A percentile compares a stretch with the other conserved stretches of the same genome.
phyloP scores from a whole-genome alignment of 53 echinoderm and acorn worm genomes.

The Actinopyga echinites region DNA sequence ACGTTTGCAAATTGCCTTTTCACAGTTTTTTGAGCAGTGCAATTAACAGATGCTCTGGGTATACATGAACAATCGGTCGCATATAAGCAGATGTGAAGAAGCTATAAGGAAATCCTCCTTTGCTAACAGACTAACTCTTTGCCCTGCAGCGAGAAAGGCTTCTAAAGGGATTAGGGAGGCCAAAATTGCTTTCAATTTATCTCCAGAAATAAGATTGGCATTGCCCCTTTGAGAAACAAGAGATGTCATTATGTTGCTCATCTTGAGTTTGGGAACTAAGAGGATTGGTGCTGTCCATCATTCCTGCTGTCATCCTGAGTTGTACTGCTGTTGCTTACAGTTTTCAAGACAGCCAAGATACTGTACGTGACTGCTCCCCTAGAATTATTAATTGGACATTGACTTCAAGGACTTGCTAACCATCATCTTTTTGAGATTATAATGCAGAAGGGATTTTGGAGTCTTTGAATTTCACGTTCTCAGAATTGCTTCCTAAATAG shows the following conservation, averaged over 20 bases:
- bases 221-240: conserved; percentile 3
- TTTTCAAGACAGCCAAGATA: no score
- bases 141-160: conserved; percentile 16
- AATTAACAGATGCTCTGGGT: conserved; percentile 35
- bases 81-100: neutral
- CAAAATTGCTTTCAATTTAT: conserved; percentile 27
- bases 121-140: neutral
- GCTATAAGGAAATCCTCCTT: neutral
- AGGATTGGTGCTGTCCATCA: neutral
- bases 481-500: no score
- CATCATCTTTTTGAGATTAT: no score
- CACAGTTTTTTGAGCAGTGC: conserved; percentile 34
- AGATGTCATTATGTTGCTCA: conserved; percentile 2
- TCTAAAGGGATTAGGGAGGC: conserved; percentile 30
- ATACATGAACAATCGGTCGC: conserved; percentile 24
- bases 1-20: conserved; percentile 34
- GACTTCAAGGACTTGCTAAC: no score
- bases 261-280: neutral
- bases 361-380: no score
- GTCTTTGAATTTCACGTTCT: no score
- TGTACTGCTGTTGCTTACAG: no score
- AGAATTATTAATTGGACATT: no score
- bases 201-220: conserved; percentile 17
- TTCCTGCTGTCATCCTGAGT: no score
- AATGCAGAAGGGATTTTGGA: no score